Conservation (phyloP, 1,140 invertebrate genomes). For the Rhopalosiphum maidis region DNA sequence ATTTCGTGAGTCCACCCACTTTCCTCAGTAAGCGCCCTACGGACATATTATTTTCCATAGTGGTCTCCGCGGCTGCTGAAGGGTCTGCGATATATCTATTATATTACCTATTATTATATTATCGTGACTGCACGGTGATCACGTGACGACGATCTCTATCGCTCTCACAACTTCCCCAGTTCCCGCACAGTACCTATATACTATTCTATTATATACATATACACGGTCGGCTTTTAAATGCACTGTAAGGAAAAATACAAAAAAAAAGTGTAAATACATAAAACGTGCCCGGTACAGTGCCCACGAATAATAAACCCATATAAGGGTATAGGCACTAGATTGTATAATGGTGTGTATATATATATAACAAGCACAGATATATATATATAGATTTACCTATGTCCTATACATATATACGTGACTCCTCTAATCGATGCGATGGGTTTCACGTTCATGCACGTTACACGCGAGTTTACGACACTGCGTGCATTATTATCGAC, state of each 20-base stretch:
- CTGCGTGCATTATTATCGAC: not conserved
- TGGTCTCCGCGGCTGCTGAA: not conserved
- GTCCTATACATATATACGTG: not conserved
- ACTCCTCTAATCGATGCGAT: not conserved
- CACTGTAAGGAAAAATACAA: not conserved
- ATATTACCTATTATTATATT: not conserved
- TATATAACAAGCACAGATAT: not conserved
- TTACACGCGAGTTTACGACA: not conserved
- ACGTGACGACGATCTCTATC: not conserved
- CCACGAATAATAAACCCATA: slow-evolving; percentile 1
- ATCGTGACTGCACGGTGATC: not conserved
- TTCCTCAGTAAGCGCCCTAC: not conserved
- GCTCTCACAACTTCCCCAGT: not conserved
- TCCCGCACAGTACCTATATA: not conserved
- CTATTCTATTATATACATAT: not conserved
- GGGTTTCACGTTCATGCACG: not conserved
- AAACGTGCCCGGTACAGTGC: not conserved
- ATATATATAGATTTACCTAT: not conserved
- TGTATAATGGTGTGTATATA: not conserved
- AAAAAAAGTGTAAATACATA: not conserved
- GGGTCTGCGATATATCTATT: not conserved
- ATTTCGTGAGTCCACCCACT: not conserved
- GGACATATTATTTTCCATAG: not conserved
- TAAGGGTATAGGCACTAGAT: not conserved
- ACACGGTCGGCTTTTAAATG: not conserved